phyloP scores from a whole-genome alignment of 1,140 invertebrate species.

The Plectrocnemia conspersa region DNA sequence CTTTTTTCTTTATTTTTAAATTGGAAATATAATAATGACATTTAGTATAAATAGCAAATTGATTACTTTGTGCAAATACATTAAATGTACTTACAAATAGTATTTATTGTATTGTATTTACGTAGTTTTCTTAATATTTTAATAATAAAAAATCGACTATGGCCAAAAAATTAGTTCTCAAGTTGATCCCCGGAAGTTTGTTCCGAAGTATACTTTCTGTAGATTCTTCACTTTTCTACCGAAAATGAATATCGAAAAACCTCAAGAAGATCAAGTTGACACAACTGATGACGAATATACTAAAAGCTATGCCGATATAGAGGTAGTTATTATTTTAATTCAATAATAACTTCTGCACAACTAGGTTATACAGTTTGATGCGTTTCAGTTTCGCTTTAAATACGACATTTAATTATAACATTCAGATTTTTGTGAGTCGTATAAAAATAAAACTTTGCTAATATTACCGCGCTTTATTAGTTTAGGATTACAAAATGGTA shows the following conservation, averaged over 20 bases:
- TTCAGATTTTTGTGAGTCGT: too few relatives aligned
- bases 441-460: not conserved
- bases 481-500: too few relatives aligned
- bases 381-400: not conserved
- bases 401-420: too few relatives aligned
- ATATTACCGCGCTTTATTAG: too few relatives aligned
- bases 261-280: not conserved
- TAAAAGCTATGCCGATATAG: slow-evolving; percentile 53
- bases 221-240: too few relatives aligned
- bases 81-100: not conserved
- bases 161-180: not conserved
- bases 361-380: not conserved
- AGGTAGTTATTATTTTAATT: slow-evolving; percentile 40
- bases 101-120: slow-evolving; percentile 1
- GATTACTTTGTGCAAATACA: slow-evolving; percentile 1
- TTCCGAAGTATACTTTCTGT: too few relatives aligned
- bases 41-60: too few relatives aligned
- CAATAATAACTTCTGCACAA: too few relatives aligned
- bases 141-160: too few relatives aligned
- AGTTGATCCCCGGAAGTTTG: not conserved
- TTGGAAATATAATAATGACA: too few relatives aligned
- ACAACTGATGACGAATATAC: slow-evolving; percentile 43
- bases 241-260: slow-evolving; percentile 2
- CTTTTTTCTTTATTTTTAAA: too few relatives aligned
- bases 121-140: too few relatives aligned